Base-by-base conservation (phyloP, 2,797 vertebrate genomes). In the Betta splendens region DNA sequence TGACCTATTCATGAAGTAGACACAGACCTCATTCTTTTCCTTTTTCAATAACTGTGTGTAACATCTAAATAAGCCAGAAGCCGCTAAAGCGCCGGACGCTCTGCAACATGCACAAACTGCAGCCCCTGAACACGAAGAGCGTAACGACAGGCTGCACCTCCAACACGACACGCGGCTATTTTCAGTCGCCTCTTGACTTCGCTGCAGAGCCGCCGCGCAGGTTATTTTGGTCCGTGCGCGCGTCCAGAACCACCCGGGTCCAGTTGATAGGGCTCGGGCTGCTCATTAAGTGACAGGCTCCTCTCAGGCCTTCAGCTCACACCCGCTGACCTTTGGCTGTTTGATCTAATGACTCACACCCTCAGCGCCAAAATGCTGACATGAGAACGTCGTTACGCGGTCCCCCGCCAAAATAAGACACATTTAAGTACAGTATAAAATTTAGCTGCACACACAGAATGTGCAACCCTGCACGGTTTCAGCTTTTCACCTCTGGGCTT, bases 171-270 rank as follows among this genome's bases (percentile, higher is more conserved):
- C 52, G 36, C 46, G 59, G 38, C 64, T 47, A 60, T 33, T 69
- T 54, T 23, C 31, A 51, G 37, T 7, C 5, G 28, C 22, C 54
- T 58, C 31, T 29, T 5, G 48, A 26, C 46, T 43, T 55, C 2
- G 3, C 54, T 42, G 59, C 49, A 35, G 31, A 7, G 43, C 56
- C 33, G 46, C 64, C 38, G 46, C 40, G 48, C 55, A 7, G 52
- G 83, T 83, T 88, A 89, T 87, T 89, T 81, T 77, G 57, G 85
- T 76, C 69, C 43, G 63, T 42, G 2, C 63, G 75, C 36, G 72
- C 82, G 69, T 70, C 72, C 63, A 61, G 72, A 53, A 47, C 52
- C 64, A 64, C 52, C 35, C 8, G 1, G 77, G 72, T 74, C 70
- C 68, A 61, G 51, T 60, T 76, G 74, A 80, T 82, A 68, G 35